phyloP scores from a whole-genome alignment of 2,113 vertebrate genomes.

The Dolichotis patagonum region DNA sequence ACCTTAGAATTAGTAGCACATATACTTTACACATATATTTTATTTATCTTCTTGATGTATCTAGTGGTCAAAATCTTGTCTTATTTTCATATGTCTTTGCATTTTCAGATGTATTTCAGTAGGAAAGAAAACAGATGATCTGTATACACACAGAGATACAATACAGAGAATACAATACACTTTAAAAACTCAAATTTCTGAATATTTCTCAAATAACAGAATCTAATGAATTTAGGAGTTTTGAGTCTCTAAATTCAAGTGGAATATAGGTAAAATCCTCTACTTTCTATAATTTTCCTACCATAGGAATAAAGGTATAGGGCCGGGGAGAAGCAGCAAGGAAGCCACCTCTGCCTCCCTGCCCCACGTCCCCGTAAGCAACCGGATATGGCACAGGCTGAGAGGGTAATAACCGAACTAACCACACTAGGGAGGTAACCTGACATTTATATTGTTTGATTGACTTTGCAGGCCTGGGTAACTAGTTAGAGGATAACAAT shows the following conservation, averaged over 20 bases:
- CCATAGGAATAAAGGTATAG: background rate
- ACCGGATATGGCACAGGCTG: no score
- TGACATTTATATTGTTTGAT: no score
- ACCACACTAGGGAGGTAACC: no score
- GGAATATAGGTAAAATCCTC: background rate
- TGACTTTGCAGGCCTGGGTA: no score
- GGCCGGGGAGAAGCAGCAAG: no score
- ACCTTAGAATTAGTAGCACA: background rate
- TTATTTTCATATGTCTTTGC: slow-evolving; percentile 63
- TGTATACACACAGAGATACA: slow-evolving; percentile 77
- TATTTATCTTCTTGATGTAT: background rate
- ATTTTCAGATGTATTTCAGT: slow-evolving; percentile 82
- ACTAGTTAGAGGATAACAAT: no score
- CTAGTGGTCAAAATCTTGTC: background rate
- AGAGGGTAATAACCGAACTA: no score
- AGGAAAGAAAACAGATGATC: slow-evolving; percentile 81
- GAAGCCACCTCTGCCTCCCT: no score
- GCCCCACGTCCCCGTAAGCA: no score
- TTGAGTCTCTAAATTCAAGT: background rate
- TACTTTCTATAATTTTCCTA: background rate
- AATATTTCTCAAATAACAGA: slow-evolving; percentile 6
- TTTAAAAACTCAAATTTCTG: slow-evolving; percentile 66
- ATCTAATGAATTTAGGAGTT: background rate
- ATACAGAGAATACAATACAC: slow-evolving; percentile 65
- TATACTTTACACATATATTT: background rate